Evolutionary conservation across 2,888 invertebrate species (phyloP).

Genomic region (Hydraecia micacea): DNA sequence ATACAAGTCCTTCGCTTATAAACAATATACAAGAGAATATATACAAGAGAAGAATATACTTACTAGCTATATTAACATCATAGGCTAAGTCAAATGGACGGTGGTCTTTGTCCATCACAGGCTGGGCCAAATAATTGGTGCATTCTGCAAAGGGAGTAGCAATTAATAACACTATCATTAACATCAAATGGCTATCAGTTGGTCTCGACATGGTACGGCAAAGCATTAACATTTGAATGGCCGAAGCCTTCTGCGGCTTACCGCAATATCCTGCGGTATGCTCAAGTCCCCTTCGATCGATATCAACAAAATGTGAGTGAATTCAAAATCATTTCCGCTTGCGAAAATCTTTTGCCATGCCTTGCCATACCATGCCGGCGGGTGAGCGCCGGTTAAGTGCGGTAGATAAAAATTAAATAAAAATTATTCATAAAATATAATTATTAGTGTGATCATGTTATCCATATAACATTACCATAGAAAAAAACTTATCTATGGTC

Average conservation of each 20-base stretch:
- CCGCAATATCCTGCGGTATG: not conserved
- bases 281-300: not conserved
- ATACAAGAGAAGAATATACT: conserved; percentile 65
- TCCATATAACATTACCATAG: not conserved
- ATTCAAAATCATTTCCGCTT: not conserved
- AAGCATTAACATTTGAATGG: not conserved
- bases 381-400: too few species aligned
- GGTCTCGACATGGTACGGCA: not conserved
- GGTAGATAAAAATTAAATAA: not conserved
- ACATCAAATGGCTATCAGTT: not conserved
- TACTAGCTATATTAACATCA: conserved; percentile 84
- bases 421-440: not conserved
- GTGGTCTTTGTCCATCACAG: conserved; percentile 73
- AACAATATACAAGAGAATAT: not conserved
- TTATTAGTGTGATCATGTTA: not conserved
- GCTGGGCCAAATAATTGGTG: conserved; percentile 85
- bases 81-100: conserved; percentile 81
- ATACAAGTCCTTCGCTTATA: not conserved
- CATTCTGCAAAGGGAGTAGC: conserved; percentile 81
- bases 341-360: not conserved
- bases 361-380: too few species aligned
- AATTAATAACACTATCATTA: conserved; percentile 16
- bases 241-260: not conserved
- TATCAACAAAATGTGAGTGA: not conserved
- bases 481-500: not conserved